Percentiles rank a stretch among this genome's conserved stretches.
Evolutionary conservation across 2,797 vertebrate genomes (phyloP).

Genomic region (Melanotaenia maccullochi): DNA sequence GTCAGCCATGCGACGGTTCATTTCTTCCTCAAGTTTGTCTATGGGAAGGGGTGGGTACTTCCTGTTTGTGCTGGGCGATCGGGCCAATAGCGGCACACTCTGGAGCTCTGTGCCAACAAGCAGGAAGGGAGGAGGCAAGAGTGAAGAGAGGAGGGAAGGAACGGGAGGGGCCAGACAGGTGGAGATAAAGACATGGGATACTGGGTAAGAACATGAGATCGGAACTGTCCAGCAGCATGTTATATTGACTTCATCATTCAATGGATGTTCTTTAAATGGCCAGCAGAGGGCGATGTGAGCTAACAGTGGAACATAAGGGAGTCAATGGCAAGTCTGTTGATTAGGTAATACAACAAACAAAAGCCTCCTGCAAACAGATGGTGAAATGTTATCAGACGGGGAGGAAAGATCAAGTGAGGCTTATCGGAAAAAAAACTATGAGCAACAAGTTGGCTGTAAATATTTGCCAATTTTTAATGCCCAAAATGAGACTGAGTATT

Average conservation of each 20-base stretch:
- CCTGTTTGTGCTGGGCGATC: constrained; percentile 97
- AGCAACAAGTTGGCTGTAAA: constrained; percentile 35
- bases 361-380: constrained; percentile 48
- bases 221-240: constrained; percentile 14
- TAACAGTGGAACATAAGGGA: constrained; percentile 25
- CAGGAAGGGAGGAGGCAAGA: constrained; percentile 61
- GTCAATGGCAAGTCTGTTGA: constrained; percentile 40
- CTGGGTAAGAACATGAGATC: constrained; percentile 32
- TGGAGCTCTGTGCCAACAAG: constrained; percentile 87
- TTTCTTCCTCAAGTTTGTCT: constrained; percentile 98
- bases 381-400: constrained; percentile 51
- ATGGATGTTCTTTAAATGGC: constrained; percentile 23
- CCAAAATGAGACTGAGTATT: constrained; percentile 29
- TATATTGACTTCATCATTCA: constrained; percentile 21
- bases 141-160: constrained; percentile 48
- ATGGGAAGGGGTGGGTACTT: constrained; percentile 96
- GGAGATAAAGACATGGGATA: constrained; percentile 53
- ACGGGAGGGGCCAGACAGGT: constrained; percentile 50
- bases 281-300: constrained; percentile 75
- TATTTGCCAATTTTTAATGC: constrained; percentile 21
- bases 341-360: constrained; percentile 73
- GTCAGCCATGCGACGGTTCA: constrained; percentile 97
- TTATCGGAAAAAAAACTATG: constrained; percentile 38
- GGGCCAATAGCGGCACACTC: constrained; percentile 95
- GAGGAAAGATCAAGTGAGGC: constrained; percentile 50